Evolutionary conservation across 2,888 invertebrate genomes (phyloP).

Genomic region (Busseola fusca): DNA sequence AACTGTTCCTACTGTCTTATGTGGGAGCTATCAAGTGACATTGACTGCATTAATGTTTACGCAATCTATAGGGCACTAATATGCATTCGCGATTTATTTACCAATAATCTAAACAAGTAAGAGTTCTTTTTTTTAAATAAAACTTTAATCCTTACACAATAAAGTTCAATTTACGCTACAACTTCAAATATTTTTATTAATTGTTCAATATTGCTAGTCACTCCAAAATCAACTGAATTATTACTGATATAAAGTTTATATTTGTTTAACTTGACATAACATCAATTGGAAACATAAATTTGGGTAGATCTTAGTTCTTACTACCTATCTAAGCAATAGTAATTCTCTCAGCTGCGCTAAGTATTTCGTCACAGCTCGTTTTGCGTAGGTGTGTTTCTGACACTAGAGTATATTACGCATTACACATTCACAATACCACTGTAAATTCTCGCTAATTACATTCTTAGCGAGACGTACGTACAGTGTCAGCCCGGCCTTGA

Average conservation of each 20-base stretch:
- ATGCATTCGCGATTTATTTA: too few relatives aligned
- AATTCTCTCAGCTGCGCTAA: constrained; percentile 62
- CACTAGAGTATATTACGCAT: constrained; percentile 65
- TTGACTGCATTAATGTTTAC: constrained; percentile 52
- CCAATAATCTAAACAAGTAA: too few relatives aligned
- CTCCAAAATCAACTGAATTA: too few relatives aligned
- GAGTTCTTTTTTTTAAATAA: too few relatives aligned
- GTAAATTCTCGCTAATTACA: constrained; percentile 77
- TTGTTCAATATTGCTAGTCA: too few relatives aligned
- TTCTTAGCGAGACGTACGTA: constrained; percentile 60
- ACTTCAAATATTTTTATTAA: too few relatives aligned
- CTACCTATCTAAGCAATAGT: constrained; percentile 35
- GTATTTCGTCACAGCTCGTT: constrained; percentile 70
- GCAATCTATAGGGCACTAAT: constrained; percentile 40
- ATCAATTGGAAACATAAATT: too few relatives aligned
- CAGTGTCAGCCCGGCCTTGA: constrained; percentile 73
- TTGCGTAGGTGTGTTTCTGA: constrained; percentile 67
- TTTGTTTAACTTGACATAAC: too few relatives aligned
- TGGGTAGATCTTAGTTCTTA: background rate
- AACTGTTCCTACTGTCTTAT: background rate
- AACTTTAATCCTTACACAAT: too few relatives aligned
- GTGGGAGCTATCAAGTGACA: constrained; percentile 42
- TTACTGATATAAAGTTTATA: too few relatives aligned
- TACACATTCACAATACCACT: constrained; percentile 71
- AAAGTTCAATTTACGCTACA: too few relatives aligned